These are phyloP conservation scores for Gorsachius goisagi DNA, from an alignment of 2,113 vertebrate genomes.

Conservation along the genomic window DNA sequence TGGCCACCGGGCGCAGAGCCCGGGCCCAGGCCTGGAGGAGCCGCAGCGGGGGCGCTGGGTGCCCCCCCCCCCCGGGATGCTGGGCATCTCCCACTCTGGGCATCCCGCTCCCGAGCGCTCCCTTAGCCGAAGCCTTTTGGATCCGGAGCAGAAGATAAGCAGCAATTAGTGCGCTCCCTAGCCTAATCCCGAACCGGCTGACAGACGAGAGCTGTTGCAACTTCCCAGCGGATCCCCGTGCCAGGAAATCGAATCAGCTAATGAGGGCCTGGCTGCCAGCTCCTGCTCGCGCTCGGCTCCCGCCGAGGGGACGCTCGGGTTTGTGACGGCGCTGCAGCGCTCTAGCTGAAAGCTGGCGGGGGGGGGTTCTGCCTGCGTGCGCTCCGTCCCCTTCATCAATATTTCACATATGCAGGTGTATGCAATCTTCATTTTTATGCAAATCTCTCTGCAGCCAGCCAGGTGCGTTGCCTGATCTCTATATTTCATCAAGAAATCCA, in stretches of 20 bases:
- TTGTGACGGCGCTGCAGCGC: background rate
- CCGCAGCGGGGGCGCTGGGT: fast-evolving
- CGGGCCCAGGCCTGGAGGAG: fast-evolving
- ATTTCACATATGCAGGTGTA: constrained; percentile 23
- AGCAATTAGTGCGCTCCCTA: background rate
- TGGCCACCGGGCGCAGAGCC: background rate
- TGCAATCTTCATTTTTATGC: constrained; percentile 59
- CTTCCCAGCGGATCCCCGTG: background rate
- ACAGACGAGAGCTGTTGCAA: background rate
- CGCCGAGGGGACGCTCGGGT: background rate
- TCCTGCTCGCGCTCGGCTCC: background rate
- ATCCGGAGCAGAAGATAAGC: background rate
- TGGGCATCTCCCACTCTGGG: background rate
- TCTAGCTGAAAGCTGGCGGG: background rate
- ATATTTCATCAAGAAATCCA: constrained; percentile 71
- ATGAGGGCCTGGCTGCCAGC: background rate
- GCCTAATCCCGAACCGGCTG: background rate
- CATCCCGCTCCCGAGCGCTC: background rate
- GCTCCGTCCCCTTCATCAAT: background rate
- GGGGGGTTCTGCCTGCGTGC: background rate
- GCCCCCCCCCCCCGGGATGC: background rate
- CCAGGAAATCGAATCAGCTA: background rate
- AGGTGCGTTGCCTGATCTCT: constrained; percentile 63
- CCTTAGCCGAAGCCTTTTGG: background rate
- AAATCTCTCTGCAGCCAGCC: constrained; percentile 57